A percentile compares a stretch with the other conserved stretches of the same genome.
These are phyloP conservation scores for Enteromius trimaculatus DNA, from an alignment of 2,797 vertebrate species.

Conservation along the genomic window DNA sequence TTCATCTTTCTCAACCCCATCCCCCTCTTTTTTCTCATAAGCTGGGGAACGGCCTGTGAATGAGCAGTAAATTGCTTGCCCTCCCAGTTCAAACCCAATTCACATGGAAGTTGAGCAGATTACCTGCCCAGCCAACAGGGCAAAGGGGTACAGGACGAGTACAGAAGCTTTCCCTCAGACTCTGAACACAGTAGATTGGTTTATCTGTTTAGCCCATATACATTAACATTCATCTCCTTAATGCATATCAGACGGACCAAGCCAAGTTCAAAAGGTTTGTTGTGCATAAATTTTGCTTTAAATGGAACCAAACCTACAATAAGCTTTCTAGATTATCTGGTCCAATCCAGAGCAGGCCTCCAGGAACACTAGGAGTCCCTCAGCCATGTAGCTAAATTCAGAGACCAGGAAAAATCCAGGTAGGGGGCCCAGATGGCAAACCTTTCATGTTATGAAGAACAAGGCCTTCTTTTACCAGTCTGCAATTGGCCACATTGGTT, in stretches of 20 bases:
- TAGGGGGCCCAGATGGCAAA: constrained; percentile 37
- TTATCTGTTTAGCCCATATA: constrained; percentile 29
- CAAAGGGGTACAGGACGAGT: constrained; percentile 34
- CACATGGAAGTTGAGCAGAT: constrained; percentile 69
- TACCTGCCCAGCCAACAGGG: constrained; percentile 57
- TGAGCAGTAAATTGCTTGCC: constrained; percentile 78
- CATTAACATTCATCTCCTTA: background rate
- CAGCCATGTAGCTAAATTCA: constrained; percentile 28
- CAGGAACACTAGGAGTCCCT: background rate
- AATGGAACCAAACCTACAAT: background rate
- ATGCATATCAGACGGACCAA: background rate
- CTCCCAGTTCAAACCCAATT: constrained; percentile 76
- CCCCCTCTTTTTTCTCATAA: constrained; percentile 54
- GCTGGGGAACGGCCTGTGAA: constrained; percentile 68
- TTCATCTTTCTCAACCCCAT: constrained; percentile 18
- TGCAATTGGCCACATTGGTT: constrained; percentile 20
- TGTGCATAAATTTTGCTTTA: background rate
- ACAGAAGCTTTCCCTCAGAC: constrained; percentile 19
- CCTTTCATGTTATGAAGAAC: constrained; percentile 22
- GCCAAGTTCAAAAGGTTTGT: background rate
- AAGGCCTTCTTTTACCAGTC: constrained; percentile 22
- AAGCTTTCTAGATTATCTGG: background rate
- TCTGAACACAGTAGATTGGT: constrained; percentile 26
- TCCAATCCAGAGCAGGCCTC: background rate
- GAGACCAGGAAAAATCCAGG: constrained; percentile 1